These are phyloP conservation scores for Anarrhichthys ocellatus DNA, from an alignment of 2,113 vertebrate genomes.

Conservation along the genomic window DNA sequence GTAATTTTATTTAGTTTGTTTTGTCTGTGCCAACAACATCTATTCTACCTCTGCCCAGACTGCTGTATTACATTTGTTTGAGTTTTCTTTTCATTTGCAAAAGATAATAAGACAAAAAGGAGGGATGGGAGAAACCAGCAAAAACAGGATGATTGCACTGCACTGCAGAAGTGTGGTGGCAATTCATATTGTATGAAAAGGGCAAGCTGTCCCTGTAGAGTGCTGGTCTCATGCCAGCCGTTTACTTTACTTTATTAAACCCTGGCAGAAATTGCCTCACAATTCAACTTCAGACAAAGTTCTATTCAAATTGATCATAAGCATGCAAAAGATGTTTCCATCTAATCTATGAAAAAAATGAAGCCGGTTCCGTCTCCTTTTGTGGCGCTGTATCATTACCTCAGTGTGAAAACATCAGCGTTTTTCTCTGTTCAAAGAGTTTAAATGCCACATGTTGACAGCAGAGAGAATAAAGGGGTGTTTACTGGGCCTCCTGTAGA, in stretches of 20 bases:
- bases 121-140: background rate
- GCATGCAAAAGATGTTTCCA: background rate
- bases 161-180: constrained; percentile 28
- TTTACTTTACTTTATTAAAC: constrained; percentile 4
- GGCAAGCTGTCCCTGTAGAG: constrained; percentile 19
- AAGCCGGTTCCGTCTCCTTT: background rate
- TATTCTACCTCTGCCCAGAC: background rate
- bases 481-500: constrained; percentile 33
- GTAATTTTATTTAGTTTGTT: background rate
- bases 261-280: background rate
- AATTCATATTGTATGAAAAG: constrained; percentile 19
- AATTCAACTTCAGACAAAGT: background rate
- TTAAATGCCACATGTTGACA: constrained; percentile 61
- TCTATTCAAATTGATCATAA: background rate
- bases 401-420: background rate
- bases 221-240: background rate
- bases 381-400: background rate
- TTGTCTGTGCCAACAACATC: background rate
- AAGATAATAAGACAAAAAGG: background rate
- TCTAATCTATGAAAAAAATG: background rate
- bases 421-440: constrained; percentile 8
- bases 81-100: background rate
- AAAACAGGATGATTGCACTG: background rate
- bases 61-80: background rate
- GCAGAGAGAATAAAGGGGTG: constrained; percentile 33